Base-by-base conservation (phyloP, 2,797 vertebrate genomes). In the Amblyraja radiata region DNA sequence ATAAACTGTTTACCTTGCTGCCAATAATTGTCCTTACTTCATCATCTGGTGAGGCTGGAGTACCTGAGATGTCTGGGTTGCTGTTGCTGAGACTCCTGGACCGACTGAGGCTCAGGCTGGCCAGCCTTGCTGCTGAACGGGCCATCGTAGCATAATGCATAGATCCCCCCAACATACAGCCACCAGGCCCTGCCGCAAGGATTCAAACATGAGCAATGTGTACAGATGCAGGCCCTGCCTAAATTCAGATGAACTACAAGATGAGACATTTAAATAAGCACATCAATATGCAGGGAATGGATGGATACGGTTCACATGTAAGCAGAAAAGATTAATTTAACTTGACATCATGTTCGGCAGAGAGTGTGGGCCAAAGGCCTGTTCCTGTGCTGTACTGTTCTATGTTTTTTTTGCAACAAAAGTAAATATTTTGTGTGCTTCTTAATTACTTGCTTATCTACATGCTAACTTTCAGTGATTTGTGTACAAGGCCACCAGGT, bases 81-180 rank as follows among this genome's bases (percentile, higher is more conserved):
- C 99, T 99, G 96, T 99, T 99, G 96, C 99, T 99, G 94, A 99
- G 98, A 96, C 99, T 99, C 93, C 98, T 97, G 5, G 99, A 99
- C 94, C 98, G 98, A 96, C 98, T 99, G 93, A 99, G 95, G 95
- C 99, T 99, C 93, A 99, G 98, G 96, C 98, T 99, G 93, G 98
- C 98, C 0, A 99, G 99, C 94, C 99, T 97, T 86, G 98, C 97
- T 21, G 98, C 98, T 0, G 98, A 99, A 91, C 99, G 96, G 93
- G 99, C 98, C 98, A 99, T 99, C 76, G 99, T 99, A 94, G 99
- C 99, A 63, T 99, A 99, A 95, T 99, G 99, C 94, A 99, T 97
- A 0, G 99, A 99, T 18, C 98, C 98, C 0, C 98, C 98, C 93
- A 99, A 96, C n/a, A 88, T 16, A 68, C 84, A 88, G 71, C 98